Evolutionary conservation across 2,888 invertebrate genomes (phyloP), one percentile per base, ranked within the genome.

Genomic region (Eulithis testata): DNA sequence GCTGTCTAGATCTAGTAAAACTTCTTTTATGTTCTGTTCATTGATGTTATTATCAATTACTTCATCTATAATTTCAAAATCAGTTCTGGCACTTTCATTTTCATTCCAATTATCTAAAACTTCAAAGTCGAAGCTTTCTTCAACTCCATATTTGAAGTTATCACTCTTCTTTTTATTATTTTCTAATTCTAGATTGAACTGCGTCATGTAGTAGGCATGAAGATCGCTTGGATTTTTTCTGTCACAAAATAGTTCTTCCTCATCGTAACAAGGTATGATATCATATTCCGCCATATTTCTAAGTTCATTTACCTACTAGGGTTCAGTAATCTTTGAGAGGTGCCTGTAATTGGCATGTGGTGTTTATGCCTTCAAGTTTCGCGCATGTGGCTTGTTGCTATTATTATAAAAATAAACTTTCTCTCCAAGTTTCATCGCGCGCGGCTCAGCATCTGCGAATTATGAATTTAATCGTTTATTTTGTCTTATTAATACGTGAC

Each of bases 361-460:
- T 85, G 85, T 85, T 85, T 83, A 73, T 66, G 77, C 79, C 82
- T 71, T 75, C 69, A 71, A 73, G 75, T 81, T 82, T 82, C 73
- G 84, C 88, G 84, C 92, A 92, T 90, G 81, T 92, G 91, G 88
- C 79, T 84, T 87, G 56, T 86, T 78, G 91, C 91, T 93, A 92
- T 91, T 92, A 91, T 92, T 91, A 89, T 88, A 91, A 91, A 91
- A 92, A 92, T 93, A 93, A 93, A 92, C 93, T 93, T 93, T 93
- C 93, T 88, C 88, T 86, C 44, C 72, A 78, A 80, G 81, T 80
- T 80, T 74, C 85, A 84, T 87, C 87, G 87, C 88, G 90, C 87
- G 89, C 87, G 88, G 89, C 86, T 75, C 71, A 59, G 87, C 91
- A 92, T 92, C 92, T 93, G 93, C 88, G 86, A 87, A 91, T 87